Conservation (phyloP, 2,113 vertebrate genomes). For the Prinia subflava region DNA sequence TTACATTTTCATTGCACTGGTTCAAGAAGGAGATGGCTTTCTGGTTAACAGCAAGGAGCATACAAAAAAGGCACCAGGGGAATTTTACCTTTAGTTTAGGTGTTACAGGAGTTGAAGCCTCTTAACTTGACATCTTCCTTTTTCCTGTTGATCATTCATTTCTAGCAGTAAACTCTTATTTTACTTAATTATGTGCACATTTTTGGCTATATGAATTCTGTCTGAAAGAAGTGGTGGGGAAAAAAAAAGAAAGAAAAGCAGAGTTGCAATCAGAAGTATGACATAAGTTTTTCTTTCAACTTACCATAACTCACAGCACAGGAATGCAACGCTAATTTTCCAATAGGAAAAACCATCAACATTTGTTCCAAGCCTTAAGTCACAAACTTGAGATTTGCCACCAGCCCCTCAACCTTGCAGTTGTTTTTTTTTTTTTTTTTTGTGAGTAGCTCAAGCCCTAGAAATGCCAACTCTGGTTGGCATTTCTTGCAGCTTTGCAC, state of each 20-base stretch:
- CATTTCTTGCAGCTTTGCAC: not conserved
- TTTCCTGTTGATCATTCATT: not conserved
- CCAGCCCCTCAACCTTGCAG: not conserved
- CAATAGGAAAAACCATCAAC: not conserved
- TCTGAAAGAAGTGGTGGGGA: not conserved
- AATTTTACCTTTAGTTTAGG: slow-evolving; percentile 21
- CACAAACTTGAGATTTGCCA: not conserved
- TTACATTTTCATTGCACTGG: not conserved
- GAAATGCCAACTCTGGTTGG: not conserved
- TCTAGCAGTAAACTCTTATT: not conserved
- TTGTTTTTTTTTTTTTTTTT: not conserved
- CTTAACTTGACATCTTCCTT: not conserved
- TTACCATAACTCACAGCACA: not conserved
- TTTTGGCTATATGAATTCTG: not conserved
- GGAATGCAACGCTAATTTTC: not conserved
- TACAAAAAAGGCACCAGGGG: not conserved
- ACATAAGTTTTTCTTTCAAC: not conserved
- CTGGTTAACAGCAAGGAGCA: not conserved
- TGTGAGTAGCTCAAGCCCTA: not conserved
- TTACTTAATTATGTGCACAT: not conserved
- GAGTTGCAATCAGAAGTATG: not conserved
- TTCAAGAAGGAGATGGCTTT: not conserved
- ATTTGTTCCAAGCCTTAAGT: not conserved
- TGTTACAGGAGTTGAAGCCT: not conserved
- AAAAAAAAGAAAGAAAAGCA: not conserved